These are phyloP conservation scores for Pelochelys cantorii DNA, from an alignment of 2,797 vertebrate species.

Conservation along the genomic window DNA sequence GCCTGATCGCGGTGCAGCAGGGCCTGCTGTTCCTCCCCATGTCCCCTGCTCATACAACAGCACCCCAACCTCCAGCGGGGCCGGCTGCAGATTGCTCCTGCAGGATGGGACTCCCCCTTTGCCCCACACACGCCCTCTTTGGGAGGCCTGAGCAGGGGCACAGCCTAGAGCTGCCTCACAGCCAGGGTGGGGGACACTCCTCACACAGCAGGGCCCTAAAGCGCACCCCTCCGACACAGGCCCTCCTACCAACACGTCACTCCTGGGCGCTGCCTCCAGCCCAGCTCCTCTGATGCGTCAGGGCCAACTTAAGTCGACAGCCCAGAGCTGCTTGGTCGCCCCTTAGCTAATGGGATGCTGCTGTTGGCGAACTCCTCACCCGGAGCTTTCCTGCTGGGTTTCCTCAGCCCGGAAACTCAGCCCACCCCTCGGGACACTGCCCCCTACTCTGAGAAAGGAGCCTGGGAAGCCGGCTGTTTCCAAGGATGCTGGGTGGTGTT, in stretches of 20 bases:
- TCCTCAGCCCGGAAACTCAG: not conserved
- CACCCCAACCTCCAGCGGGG: too few species aligned
- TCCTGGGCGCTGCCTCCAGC: not conserved
- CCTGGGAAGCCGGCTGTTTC: not conserved
- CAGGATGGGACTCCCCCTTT: not conserved
- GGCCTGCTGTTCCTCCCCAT: not conserved
- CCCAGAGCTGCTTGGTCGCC: accelerated
- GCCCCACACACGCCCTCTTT: not conserved
- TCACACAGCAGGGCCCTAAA: not conserved
- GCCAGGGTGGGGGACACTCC: too few species aligned
- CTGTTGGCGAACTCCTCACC: not conserved
- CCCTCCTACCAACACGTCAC: not conserved
- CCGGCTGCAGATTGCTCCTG: not conserved
- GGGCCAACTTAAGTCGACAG: not conserved
- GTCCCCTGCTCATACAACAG: not conserved
- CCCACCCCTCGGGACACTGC: not conserved
- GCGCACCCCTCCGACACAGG: not conserved
- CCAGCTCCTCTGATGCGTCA: not conserved
- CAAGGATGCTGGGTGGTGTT: not conserved
- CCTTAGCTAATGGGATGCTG: not conserved
- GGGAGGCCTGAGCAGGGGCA: not conserved
- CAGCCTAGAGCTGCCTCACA: too few species aligned
- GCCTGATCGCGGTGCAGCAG: not conserved
- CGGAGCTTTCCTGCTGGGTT: not conserved
- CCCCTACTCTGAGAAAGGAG: not conserved